Conservation (phyloP, 2,888 invertebrate genomes). For the Drosophila lacicola region DNA sequence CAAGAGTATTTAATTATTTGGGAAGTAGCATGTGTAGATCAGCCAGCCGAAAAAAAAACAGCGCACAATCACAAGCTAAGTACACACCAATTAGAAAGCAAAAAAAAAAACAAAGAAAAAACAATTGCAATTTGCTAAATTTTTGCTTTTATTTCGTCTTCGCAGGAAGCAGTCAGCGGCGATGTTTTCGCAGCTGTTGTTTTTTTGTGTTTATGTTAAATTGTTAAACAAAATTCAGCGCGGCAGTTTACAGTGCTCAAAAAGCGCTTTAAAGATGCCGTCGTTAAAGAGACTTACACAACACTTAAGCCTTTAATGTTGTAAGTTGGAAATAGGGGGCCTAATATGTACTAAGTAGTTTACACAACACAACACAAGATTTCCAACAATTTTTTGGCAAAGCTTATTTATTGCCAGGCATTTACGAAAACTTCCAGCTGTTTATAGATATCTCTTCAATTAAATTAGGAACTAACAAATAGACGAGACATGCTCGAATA, state of each 20-base stretch:
- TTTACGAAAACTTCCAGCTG: conserved; percentile 53
- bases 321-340: conserved; percentile 14
- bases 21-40: conserved; percentile 52
- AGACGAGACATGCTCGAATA: too few relatives aligned
- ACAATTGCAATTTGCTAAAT: conserved; percentile 57
- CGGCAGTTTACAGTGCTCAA: conserved; percentile 12
- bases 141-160: conserved; percentile 24
- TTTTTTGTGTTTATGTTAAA: conserved; percentile 22
- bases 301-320: conserved; percentile 8
- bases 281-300: conserved; percentile 25
- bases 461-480: too few relatives aligned
- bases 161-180: conserved; percentile 32
- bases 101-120: conserved; percentile 18
- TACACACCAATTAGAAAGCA: conserved; percentile 56
- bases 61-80: conserved; percentile 49
- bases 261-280: not conserved
- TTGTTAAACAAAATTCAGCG: conserved; percentile 25
- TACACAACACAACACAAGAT: conserved; percentile 9
- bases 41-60: conserved; percentile 32
- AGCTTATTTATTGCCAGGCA: conserved; percentile 21
- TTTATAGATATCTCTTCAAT: conserved; percentile 31
- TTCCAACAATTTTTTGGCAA: conserved; percentile 36
- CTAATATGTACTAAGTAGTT: conserved; percentile 14
- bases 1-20: conserved; percentile 43
- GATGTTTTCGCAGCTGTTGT: conserved; percentile 57